Conservation (phyloP, 1,140 invertebrate species). For the Anoplophora glabripennis region DNA sequence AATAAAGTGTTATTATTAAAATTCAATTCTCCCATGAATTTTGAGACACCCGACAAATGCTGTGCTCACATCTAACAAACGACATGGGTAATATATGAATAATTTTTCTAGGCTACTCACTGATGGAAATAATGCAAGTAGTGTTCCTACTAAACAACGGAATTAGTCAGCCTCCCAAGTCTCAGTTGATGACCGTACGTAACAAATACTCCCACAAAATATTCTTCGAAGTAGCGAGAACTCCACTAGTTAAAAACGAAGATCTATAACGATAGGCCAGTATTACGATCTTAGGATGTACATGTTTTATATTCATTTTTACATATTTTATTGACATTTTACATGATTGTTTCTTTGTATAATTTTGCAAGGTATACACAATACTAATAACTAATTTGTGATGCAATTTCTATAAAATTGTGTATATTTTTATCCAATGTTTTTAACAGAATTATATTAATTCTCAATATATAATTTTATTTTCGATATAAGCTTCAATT, state of each 20-base stretch:
- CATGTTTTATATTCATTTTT: slow-evolving; percentile 2
- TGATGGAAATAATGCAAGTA: slow-evolving; percentile 72
- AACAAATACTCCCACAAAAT: slow-evolving; percentile 95
- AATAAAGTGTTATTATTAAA: no score
- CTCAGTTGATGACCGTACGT: slow-evolving; percentile 77
- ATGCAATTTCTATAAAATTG: not conserved
- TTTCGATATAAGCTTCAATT: no score
- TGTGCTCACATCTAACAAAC: no score
- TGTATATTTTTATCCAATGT: not conserved
- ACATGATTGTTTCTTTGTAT: slow-evolving; percentile 5
- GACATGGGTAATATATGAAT: no score
- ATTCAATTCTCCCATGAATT: no score
- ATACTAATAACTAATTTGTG: slow-evolving; percentile 2
- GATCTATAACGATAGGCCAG: slow-evolving; percentile 25
- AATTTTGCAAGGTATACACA: slow-evolving; percentile 3
- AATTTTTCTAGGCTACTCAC: slow-evolving; percentile 57
- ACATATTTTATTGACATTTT: slow-evolving; percentile 13
- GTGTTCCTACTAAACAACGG: slow-evolving; percentile 72
- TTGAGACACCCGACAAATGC: no score
- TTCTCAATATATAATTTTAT: no score
- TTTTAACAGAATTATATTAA: not conserved
- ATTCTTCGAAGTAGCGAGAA: slow-evolving; percentile 81
- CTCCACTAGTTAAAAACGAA: slow-evolving; percentile 56
- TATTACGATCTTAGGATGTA: not conserved
- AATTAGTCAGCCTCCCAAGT: slow-evolving; percentile 70